Conservation (phyloP, 2,113 vertebrate genomes). For the Ivindomyrus marchei region DNA sequence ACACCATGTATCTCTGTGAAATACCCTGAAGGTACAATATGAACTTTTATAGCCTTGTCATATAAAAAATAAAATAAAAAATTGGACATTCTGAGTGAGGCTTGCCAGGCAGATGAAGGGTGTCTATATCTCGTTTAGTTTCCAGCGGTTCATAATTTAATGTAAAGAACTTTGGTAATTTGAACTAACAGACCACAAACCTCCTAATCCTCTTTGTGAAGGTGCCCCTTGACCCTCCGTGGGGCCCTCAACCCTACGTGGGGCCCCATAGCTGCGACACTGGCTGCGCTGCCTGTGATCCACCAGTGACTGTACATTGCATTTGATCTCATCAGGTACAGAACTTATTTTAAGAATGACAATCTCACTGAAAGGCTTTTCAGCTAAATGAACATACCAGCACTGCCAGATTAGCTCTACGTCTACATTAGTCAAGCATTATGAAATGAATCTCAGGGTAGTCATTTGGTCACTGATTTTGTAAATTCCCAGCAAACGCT, state of each 20-base stretch:
- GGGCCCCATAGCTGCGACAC: neutral
- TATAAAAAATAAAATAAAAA: neutral
- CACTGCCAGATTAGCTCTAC: neutral
- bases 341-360: neutral
- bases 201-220: neutral
- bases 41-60: neutral
- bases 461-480: neutral
- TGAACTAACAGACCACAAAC: neutral
- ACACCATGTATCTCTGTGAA: neutral
- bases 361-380: neutral
- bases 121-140: neutral
- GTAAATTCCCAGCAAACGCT: neutral
- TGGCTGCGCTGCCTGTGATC: neutral
- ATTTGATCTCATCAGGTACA: neutral
- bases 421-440: neutral
- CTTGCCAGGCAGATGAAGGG: neutral
- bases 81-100: neutral
- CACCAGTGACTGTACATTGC: neutral
- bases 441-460: neutral
- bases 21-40: neutral
- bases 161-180: neutral
- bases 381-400: neutral
- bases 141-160: neutral
- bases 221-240: neutral
- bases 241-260: too few species aligned